Base-by-base conservation (phyloP, 2,888 invertebrate genomes). In the Dioctria rufipes region DNA sequence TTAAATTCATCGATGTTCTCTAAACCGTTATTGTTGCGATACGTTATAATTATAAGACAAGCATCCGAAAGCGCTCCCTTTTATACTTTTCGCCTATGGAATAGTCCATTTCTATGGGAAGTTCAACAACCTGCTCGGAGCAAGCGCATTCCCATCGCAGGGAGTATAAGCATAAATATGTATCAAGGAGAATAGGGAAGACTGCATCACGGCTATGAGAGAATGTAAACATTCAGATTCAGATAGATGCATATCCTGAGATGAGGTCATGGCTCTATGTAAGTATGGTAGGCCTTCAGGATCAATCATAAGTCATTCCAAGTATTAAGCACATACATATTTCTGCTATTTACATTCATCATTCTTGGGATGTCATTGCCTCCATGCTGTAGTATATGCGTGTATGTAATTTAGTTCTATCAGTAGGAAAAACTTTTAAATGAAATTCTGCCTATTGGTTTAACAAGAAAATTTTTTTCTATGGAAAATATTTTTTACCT, bases 41-140 rank as follows among this genome's bases (percentile, higher is more conserved):
- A 75, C 75, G 13, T n/a, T 42, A 75, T n/a, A 25, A 60, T 75
- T 75, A 75, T 75, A 43, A 66, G 66, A 49, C 51, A 66, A 51
- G 8, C n/a, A 6, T 54, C 39, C 54, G 5, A 54, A 13, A 4
- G 9, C 8, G 40, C 66, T 51, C 42, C 13, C 66, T 78, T 78
- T 78, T 78, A 78, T 78, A 78, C 49, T 11, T 78, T 78, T 54
- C 4, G 42, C 9, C n/a, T 5, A 58, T 13, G 73, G 9, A 58
- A 42, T 58, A 25, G 9, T 51, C 42, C 60, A 73, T 25, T 25
- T 25, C 25, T 25, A 25, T 40, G 60, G 11, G 73, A 60, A 43
- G 58, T 58, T 54, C 42, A 40, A 0, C 43, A 58, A 42, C 39
- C 58, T 13, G 5, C 9, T n/a, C 11, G 6, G 73, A 9, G 58